phyloP scores from a whole-genome alignment of 2,797 vertebrate genomes.

The Centropyge bicolor region DNA sequence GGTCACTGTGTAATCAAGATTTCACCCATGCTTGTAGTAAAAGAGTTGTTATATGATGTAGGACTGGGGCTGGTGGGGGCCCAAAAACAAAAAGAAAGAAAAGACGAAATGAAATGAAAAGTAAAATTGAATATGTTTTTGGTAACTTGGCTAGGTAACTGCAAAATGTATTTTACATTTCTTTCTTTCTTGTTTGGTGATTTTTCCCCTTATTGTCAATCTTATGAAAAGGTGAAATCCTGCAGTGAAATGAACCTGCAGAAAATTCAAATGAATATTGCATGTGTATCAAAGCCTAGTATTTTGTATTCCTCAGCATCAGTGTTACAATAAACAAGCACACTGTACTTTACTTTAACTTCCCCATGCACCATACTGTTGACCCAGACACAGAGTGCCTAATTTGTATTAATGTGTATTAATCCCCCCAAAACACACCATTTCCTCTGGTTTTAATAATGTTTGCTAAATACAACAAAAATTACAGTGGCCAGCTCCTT shows the following conservation, averaged over 20 bases:
- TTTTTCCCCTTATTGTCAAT: too few species aligned
- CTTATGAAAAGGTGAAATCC: too few species aligned
- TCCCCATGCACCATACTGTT: too few species aligned
- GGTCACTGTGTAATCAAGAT: slow-evolving; percentile 64
- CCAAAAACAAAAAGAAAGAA: background rate
- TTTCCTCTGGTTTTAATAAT: background rate
- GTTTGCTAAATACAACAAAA: background rate
- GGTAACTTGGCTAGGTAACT: background rate
- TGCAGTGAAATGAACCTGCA: too few species aligned
- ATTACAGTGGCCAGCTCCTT: background rate
- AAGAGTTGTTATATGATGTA: slow-evolving; percentile 31
- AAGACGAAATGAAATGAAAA: background rate
- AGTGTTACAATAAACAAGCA: too few species aligned
- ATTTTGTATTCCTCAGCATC: too few species aligned
- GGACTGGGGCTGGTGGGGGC: background rate
- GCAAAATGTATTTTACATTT: too few species aligned
- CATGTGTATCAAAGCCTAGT: too few species aligned
- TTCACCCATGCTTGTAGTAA: slow-evolving; percentile 51
- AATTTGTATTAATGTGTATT: background rate
- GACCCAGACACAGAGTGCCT: too few species aligned
- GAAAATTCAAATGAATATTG: too few species aligned
- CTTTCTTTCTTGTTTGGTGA: background rate
- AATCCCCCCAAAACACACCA: background rate
- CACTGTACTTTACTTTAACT: too few species aligned
- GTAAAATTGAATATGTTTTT: background rate